Evolutionary conservation across 2,797 vertebrate genomes (phyloP).

Genomic region (Myotis vivesi): DNA sequence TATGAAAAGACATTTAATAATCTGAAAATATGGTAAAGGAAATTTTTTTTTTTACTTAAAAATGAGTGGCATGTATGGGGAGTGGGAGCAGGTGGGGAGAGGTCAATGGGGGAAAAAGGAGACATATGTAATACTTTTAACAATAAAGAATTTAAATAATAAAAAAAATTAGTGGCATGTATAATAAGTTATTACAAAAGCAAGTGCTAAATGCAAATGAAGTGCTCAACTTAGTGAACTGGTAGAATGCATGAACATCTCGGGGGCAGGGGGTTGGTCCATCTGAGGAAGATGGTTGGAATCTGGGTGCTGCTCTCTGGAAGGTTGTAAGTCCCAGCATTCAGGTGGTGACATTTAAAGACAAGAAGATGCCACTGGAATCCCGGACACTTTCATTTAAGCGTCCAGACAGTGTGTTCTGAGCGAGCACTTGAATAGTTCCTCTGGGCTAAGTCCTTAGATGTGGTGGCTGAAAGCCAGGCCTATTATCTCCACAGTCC

Average conservation of each 20-base stretch:
- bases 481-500: slow-evolving; percentile 27
- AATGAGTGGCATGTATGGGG: not conserved
- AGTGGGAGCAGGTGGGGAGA: too few relatives aligned
- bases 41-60: not conserved
- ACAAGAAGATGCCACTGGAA: not conserved
- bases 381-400: slow-evolving; percentile 49
- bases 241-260: not conserved
- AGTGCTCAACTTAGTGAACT: not conserved
- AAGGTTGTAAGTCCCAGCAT: not conserved
- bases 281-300: not conserved
- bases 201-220: not conserved
- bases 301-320: not conserved
- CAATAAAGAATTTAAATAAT: too few relatives aligned
- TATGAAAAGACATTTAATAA: slow-evolving; percentile 18
- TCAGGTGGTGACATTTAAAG: not conserved
- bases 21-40: slow-evolving; percentile 7
- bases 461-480: slow-evolving; percentile 64
- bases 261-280: not conserved
- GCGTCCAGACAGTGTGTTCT: slow-evolving; percentile 43
- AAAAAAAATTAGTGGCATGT: not conserved
- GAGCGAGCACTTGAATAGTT: slow-evolving; percentile 42
- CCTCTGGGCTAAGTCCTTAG: slow-evolving; percentile 64
- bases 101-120: too few relatives aligned
- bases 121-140: too few relatives aligned
- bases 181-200: slow-evolving; percentile 15